Evolutionary conservation across 2,797 vertebrate species (phyloP).

Genomic region (Tachyglossus aculeatus): DNA sequence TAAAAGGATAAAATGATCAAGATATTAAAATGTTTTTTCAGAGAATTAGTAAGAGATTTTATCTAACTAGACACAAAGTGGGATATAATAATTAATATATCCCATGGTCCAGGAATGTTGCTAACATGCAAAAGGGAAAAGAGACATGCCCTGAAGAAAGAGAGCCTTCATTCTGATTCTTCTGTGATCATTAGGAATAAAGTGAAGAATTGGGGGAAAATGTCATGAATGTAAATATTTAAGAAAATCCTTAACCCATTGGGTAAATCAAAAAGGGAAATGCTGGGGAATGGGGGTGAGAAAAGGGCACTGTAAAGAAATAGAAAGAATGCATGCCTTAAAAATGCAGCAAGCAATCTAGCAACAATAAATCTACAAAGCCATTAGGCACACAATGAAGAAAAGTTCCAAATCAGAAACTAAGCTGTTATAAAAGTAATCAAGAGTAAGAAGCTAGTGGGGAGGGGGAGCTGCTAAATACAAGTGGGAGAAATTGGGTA

Average conservation of each 20-base stretch:
- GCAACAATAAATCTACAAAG: background rate
- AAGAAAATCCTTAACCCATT: too few species aligned
- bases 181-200: too few species aligned
- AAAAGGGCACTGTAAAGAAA: background rate
- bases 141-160: too few species aligned
- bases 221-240: too few species aligned
- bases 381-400: background rate
- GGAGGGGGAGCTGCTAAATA: background rate
- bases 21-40: background rate
- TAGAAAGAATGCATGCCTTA: background rate
- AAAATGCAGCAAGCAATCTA: background rate
- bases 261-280: background rate
- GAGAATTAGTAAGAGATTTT: background rate
- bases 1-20: background rate
- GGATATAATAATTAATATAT: too few species aligned
- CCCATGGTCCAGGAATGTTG: background rate
- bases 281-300: background rate
- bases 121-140: background rate
- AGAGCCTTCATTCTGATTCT: too few species aligned
- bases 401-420: background rate
- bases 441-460: conserved; percentile 9
- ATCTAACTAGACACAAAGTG: background rate
- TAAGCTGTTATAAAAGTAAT: background rate
- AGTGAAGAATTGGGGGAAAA: too few species aligned
- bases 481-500: background rate